Conservation (phyloP, 1,140 invertebrate genomes). For the Leptestheria dahalacensis region DNA sequence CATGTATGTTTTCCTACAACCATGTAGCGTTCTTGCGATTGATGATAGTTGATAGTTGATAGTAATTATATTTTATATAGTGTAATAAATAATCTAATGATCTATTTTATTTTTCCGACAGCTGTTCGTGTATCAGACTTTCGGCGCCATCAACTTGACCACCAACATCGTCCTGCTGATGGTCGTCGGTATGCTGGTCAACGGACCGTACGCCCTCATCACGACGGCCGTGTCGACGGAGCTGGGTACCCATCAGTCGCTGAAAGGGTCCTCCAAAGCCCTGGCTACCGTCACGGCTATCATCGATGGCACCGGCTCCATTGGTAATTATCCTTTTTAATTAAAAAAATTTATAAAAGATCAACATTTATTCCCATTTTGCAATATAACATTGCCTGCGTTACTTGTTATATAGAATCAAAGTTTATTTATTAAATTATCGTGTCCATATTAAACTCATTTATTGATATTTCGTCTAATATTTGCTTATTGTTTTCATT, state of each 20-base stretch:
- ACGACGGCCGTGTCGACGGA: slow-evolving; percentile 92
- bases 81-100: not conserved
- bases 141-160: slow-evolving; percentile 42
- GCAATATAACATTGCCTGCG: too few species aligned
- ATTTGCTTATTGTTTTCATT: too few species aligned
- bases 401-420: too few species aligned
- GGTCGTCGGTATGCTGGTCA: slow-evolving; percentile 66
- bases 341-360: too few species aligned
- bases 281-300: slow-evolving; percentile 91
- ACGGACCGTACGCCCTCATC: slow-evolving; percentile 89
- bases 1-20: too few species aligned
- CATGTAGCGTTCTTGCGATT: too few species aligned
- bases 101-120: slow-evolving; percentile 29
- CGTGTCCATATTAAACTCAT: too few species aligned
- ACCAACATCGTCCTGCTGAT: slow-evolving; percentile 56
- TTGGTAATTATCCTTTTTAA: slow-evolving; percentile 46
- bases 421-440: too few species aligned
- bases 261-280: slow-evolving; percentile 72
- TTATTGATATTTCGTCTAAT: too few species aligned
- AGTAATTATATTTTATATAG: too few species aligned
- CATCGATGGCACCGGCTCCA: slow-evolving; percentile 89
- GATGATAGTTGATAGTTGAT: too few species aligned
- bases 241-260: slow-evolving; percentile 69
- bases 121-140: slow-evolving; percentile 62
- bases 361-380: too few species aligned